A percentile compares a stretch with the other conserved stretches of the same genome.
Conservation (phyloP, 2,113 vertebrate genomes). For the Saiga tatarica region DNA sequence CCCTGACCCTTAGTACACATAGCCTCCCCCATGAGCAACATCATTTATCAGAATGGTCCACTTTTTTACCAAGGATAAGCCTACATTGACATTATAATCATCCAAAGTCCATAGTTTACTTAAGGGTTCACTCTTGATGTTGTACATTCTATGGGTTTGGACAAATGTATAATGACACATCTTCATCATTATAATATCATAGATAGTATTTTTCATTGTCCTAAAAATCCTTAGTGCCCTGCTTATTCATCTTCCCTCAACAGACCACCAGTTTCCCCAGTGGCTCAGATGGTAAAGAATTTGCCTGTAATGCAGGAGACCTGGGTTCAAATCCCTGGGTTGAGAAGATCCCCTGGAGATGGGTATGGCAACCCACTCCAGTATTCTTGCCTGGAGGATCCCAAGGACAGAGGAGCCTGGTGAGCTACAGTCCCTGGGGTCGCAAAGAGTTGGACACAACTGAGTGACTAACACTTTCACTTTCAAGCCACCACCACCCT, state of each 20-base stretch:
- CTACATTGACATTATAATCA: background rate
- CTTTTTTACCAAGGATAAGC: background rate
- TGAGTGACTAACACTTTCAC: background rate
- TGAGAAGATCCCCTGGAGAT: background rate
- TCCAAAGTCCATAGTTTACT: background rate
- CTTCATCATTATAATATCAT: background rate
- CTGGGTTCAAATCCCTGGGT: background rate
- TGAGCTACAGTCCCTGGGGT: background rate
- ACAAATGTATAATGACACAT: background rate
- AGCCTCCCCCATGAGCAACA: background rate
- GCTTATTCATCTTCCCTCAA: background rate
- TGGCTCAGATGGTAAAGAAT: background rate
- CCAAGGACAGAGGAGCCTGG: background rate
- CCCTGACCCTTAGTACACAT: rapidly evolving
- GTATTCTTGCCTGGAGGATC: background rate
- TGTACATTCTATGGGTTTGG: background rate
- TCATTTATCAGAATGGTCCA: background rate
- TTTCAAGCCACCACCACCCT: background rate
- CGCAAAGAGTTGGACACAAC: rapidly evolving
- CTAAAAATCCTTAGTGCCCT: background rate
- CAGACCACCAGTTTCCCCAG: background rate
- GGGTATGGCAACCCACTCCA: background rate
- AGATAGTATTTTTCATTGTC: background rate
- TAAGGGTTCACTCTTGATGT: background rate
- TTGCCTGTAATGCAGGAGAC: background rate